phyloP scores from a whole-genome alignment of 2,113 vertebrate species.

The Eulemur rufifrons region DNA sequence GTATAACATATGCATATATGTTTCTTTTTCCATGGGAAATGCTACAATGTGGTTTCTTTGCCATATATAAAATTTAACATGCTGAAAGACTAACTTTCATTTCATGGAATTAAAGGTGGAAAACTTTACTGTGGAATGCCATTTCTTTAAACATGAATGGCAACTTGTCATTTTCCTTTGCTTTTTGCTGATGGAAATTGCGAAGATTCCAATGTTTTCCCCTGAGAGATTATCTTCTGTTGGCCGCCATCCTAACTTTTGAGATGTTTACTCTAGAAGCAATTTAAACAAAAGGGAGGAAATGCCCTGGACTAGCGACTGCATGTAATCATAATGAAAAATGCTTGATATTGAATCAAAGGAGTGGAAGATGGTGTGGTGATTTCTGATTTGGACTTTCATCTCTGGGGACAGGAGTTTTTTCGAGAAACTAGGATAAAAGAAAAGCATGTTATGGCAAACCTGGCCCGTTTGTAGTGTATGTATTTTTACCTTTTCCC shows the following conservation, averaged over 20 bases:
- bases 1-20: background rate
- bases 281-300: conserved; percentile 81
- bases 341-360: conserved; percentile 71
- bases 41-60: background rate
- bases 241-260: conserved; percentile 77
- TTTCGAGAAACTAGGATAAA: conserved; percentile 53
- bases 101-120: conserved; percentile 30
- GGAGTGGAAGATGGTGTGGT: conserved; percentile 58
- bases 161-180: conserved; percentile 64
- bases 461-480: background rate
- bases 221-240: conserved; percentile 75
- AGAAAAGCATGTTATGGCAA: background rate
- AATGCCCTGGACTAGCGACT: conserved; percentile 70
- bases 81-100: conserved; percentile 1
- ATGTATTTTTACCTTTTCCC: background rate
- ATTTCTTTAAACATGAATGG: conserved; percentile 65
- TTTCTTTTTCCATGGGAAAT: conserved; percentile 27
- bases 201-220: conserved; percentile 71
- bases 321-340: conserved; percentile 73
- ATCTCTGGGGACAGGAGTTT: conserved; percentile 20
- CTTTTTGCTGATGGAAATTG: conserved; percentile 74
- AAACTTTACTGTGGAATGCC: background rate
- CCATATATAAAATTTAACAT: conserved; percentile 3
- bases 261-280: conserved; percentile 78
- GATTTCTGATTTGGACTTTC: conserved; percentile 46